A percentile compares a stretch with the other conserved stretches of the same genome.
Evolutionary conservation across 2,797 vertebrate species (phyloP).

Genomic region (Chrosomus eos): DNA sequence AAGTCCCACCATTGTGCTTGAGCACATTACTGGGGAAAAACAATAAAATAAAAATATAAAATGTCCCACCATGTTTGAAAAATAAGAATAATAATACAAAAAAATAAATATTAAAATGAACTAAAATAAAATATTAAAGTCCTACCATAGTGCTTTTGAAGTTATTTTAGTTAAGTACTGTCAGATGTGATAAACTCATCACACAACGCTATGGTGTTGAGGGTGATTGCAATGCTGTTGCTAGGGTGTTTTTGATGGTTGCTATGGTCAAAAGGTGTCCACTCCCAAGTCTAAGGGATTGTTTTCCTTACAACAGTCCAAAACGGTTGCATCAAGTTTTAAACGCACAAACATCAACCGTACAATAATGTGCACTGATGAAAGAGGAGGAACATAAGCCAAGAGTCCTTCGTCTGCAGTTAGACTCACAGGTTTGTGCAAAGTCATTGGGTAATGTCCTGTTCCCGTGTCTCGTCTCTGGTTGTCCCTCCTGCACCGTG

Average conservation of each 20-base stretch:
- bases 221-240: background rate
- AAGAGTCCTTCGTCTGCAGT: background rate
- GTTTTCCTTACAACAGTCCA: background rate
- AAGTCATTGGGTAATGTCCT: background rate
- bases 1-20: no score
- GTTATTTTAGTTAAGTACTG: background rate
- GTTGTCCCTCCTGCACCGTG: background rate
- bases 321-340: background rate
- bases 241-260: background rate
- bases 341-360: background rate
- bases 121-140: background rate
- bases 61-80: no score
- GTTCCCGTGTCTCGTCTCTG: background rate
- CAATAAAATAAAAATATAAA: no score
- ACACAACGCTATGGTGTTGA: background rate
- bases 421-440: background rate
- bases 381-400: background rate
- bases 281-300: background rate
- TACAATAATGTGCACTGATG: background rate
- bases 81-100: no score
- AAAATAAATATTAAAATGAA: no score
- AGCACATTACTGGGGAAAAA: no score
- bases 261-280: background rate
- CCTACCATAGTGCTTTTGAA: background rate
- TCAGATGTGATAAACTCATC: background rate